Conservation (phyloP, 2,113 vertebrate species). For the Petroica traversi region DNA sequence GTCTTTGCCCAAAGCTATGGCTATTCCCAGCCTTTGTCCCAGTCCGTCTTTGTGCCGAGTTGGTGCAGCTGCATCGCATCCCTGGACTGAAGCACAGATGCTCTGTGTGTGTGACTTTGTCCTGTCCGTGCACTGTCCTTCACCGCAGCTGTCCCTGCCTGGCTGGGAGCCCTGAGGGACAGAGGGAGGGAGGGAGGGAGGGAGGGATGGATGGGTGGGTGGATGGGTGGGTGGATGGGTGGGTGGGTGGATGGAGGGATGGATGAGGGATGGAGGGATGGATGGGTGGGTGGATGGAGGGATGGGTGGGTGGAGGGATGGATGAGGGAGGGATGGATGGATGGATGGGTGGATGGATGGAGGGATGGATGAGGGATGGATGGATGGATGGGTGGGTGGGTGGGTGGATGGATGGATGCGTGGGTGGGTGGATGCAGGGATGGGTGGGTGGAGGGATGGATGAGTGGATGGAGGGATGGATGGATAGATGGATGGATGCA, state of each 20-base stretch:
- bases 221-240: not conserved
- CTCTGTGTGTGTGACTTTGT: not conserved
- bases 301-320: not conserved
- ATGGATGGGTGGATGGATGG: not conserved
- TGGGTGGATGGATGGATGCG: not conserved
- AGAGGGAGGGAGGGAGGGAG: not conserved
- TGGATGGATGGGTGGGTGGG: not conserved
- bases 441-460: not conserved
- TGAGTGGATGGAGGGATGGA: not conserved
- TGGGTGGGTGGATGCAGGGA: not conserved
- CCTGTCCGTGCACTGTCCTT: not conserved
- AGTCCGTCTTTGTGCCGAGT: rapidly evolving
- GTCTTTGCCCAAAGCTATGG: not conserved
- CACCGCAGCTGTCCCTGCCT: not conserved
- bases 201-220: not conserved
- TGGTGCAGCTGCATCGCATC: not conserved
- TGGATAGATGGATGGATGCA: not conserved
- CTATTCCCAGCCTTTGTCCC: not conserved
- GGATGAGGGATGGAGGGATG: not conserved
- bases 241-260: not conserved
- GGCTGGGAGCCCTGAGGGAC: not conserved
- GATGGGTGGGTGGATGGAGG: not conserved
- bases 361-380: not conserved
- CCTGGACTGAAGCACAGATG: not conserved
- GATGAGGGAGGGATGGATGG: not conserved